Percentiles rank a stretch among this genome's conserved stretches.
Evolutionary conservation across 2,113 vertebrate species (phyloP).

Genomic region (Geococcyx californianus): DNA sequence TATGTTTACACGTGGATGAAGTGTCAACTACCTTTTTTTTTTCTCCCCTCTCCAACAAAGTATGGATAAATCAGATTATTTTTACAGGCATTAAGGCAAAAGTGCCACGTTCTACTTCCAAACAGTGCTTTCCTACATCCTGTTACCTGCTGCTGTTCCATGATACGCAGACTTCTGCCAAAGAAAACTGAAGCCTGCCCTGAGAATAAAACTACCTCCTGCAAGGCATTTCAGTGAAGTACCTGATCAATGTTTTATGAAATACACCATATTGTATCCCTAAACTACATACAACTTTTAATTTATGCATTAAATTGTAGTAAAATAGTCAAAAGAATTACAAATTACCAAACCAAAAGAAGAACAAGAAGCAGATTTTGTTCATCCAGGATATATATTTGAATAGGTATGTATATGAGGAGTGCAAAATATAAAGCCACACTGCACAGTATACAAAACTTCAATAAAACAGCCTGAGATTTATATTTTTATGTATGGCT

Average conservation of each 20-base stretch:
- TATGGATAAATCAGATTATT: not conserved
- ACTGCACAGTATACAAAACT: not conserved
- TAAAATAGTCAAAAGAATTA: not conserved
- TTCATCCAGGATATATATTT: not conserved
- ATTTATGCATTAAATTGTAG: not conserved
- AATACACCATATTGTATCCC: not conserved
- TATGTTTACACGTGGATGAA: not conserved
- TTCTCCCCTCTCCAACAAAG: not conserved
- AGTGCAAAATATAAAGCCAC: not conserved
- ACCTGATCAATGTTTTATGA: not conserved
- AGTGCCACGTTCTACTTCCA: not conserved
- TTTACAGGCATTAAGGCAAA: not conserved
- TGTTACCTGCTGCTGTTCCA: not conserved
- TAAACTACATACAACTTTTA: not conserved
- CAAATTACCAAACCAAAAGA: not conserved
- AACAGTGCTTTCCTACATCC: not conserved
- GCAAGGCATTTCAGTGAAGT: not conserved
- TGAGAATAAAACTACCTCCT: not conserved
- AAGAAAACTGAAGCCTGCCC: not conserved
- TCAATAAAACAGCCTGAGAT: not conserved
- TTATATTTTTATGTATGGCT: not conserved
- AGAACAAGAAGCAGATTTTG: not conserved
- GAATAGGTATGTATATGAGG: not conserved
- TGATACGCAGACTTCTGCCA: not conserved
- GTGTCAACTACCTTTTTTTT: not conserved